Evolutionary conservation across 2,113 vertebrate species (phyloP), one percentile per base, ranked within the genome.

Genomic region (Actenoides lindsayi): DNA sequence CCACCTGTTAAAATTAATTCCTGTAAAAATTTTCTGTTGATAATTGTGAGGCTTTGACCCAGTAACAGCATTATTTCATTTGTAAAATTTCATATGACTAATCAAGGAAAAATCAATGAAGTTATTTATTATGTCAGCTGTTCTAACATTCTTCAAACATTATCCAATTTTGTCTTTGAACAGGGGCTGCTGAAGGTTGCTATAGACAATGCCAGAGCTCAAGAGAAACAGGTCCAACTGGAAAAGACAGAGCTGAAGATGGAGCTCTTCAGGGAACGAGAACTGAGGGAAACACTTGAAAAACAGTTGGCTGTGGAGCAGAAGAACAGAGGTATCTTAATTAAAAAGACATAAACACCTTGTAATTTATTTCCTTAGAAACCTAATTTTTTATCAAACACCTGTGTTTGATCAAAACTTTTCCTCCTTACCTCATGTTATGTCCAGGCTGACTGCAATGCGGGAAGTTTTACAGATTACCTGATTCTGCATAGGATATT

Each of bases 191-290:
- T 99, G 94, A 99, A 99, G 97, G 99, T 99, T 98, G 99, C 99
- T 83, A 99, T 99, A 96, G 99, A 99, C 98, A 99, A 99, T 76
- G 99, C 99, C 28, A 98, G 99, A 95, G 99, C 99, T 98, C 99
- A 99, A 98, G 99, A 99, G 97, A 99, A 99, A 96, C 99, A 99
- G 93, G 99, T 99, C 89, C 99, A 99, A 95, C 98, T 99, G 98
- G 99, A 99, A 98, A 99, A 99, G 98, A 99, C 99, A 15, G 99
- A 99, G 97, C 97, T 99, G 97, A 99, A 99, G 98, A 99, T 99
- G 99, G 99, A 99, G 97, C 98, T 99, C 96, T 99, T 99, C 98
- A 99, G 99, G 97, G 99, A 99, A 98, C 95, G 99, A 97, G 99
- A 99, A 98, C 98, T 99, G 95, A 98, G 99, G 95, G 99, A 99